phyloP scores from a whole-genome alignment of 2,888 invertebrate genomes.

The Callyntrura guangdongensis region DNA sequence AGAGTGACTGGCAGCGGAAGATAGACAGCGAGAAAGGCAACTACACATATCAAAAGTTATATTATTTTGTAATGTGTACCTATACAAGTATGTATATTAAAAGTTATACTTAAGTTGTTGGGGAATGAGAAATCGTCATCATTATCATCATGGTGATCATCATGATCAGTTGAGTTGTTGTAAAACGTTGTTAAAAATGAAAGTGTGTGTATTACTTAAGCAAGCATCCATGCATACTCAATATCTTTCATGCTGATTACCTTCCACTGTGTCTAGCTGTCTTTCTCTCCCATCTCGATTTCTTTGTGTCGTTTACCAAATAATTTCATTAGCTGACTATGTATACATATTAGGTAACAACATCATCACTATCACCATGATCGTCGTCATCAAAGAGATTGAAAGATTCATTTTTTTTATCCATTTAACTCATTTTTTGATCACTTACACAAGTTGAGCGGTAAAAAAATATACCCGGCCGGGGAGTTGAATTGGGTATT shows the following conservation, averaged over 20 bases:
- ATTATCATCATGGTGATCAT: slow-evolving; percentile 33
- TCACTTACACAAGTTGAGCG: too few species aligned
- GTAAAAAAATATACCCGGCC: slow-evolving; percentile 5
- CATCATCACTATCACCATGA: too few species aligned
- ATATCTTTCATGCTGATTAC: slow-evolving; percentile 76
- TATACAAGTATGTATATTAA: slow-evolving; percentile 26
- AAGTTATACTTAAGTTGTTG: slow-evolving; percentile 39
- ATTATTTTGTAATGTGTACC: too few species aligned
- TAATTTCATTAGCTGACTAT: slow-evolving; percentile 47
- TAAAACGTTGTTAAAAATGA: slow-evolving; percentile 30
- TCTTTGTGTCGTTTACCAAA: slow-evolving; percentile 50
- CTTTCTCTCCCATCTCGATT: neutral
- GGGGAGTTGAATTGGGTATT: neutral
- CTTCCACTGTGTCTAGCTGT: too few species aligned
- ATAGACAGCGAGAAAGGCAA: slow-evolving; percentile 70
- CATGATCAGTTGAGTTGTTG: neutral
- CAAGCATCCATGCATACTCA: slow-evolving; percentile 68
- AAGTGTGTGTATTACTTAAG: slow-evolving; percentile 59
- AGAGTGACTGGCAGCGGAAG: slow-evolving; percentile 27
- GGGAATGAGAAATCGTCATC: slow-evolving; percentile 14
- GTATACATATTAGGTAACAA: slow-evolving; percentile 20
- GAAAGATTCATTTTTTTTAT: slow-evolving; percentile 32
- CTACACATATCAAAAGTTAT: neutral
- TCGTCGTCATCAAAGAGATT: slow-evolving; percentile 36
- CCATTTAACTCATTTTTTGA: slow-evolving; percentile 45